Base-by-base conservation (phyloP, 92 coral and sea anemone species). In the Porites rus region DNA sequence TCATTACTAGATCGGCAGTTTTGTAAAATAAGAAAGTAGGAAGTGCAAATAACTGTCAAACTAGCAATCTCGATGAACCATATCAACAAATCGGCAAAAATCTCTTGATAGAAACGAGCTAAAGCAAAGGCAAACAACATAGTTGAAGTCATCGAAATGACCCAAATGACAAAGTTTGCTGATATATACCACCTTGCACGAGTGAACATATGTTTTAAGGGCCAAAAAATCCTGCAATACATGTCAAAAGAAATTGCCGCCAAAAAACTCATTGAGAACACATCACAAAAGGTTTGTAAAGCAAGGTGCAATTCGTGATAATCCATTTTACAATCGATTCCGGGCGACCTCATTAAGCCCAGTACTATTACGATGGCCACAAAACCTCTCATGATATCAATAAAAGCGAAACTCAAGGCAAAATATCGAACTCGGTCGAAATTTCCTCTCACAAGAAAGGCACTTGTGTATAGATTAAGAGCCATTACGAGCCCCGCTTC, bases 401-500 rank as follows among this genome's bases (percentile, higher is more conserved):
- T 70, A 43, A 69, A 70, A 16, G 77, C 76, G 9, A 69, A 73
- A 71, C 85, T 70, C 54, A 81, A 17, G 7, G 77, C 69, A 52
- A 81, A 70, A 51, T 81, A 81, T 56, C 77, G 58, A 56, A 81
- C 77, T 20, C 65, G 76, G 58, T 81, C 76, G 25, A 81, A 81
- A 59, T 38, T 24, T 5, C 77, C 85, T 70, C 69, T 70, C 10
- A 81, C 12, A 22, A 81, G 19, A 24, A 70, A 58, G 12, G 69
- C 54, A 46, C 84, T 79, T 10, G 92, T 74, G 24, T 74, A 38
- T 4, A 74, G 3, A 50, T 91, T 91, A 3, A 88, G 86, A 19
- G 60, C 22, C 66, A 91, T 53, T 51, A 84, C 69, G 13, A 91
- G 62, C 3, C 75, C 18, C 5, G 92, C 88, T 46, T 91, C 92